Percentiles rank a stretch among this genome's conserved stretches.
Evolutionary conservation across 1,140 invertebrate genomes (phyloP).

Genomic region (Oscheius sp.): DNA sequence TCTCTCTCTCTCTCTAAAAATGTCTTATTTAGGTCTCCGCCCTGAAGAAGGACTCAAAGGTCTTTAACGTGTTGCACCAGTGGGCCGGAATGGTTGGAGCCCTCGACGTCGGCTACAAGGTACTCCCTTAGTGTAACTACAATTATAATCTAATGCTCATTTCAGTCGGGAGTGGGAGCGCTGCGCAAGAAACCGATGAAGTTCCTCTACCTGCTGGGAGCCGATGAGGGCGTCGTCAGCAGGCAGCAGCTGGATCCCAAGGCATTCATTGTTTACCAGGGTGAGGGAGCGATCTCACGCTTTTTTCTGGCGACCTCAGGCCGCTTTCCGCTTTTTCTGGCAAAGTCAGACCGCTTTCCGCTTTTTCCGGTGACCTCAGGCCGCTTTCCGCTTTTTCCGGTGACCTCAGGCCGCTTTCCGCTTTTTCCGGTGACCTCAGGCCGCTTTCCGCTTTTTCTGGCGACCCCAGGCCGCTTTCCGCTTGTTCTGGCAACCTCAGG

Average conservation of each 20-base stretch:
- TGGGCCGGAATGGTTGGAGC: slow-evolving; percentile 81
- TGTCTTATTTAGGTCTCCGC: too few species aligned
- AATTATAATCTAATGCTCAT: neutral
- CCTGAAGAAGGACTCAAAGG: slow-evolving; percentile 33
- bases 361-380: too few species aligned
- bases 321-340: too few species aligned
- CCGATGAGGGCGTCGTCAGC: slow-evolving; percentile 79
- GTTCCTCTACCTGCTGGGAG: slow-evolving; percentile 85
- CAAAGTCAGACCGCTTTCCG: too few species aligned
- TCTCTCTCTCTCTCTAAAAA: too few species aligned
- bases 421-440: too few species aligned
- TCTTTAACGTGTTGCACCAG: slow-evolving; percentile 61
- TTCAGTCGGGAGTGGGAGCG: slow-evolving; percentile 16
- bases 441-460: too few species aligned
- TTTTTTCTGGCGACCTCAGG: too few species aligned
- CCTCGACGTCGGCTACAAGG: slow-evolving; percentile 85
- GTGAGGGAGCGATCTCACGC: neutral
- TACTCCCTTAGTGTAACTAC: neutral
- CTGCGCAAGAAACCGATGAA: slow-evolving; percentile 68
- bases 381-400: too few species aligned
- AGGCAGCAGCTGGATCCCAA: slow-evolving; percentile 77
- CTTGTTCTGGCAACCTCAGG: too few species aligned
- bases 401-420: too few species aligned
- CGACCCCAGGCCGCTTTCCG: too few species aligned
- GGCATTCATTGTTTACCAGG: slow-evolving; percentile 85